Evolutionary conservation across 1,140 invertebrate genomes (phyloP).

Genomic region (Gonatopus flavifemur): DNA sequence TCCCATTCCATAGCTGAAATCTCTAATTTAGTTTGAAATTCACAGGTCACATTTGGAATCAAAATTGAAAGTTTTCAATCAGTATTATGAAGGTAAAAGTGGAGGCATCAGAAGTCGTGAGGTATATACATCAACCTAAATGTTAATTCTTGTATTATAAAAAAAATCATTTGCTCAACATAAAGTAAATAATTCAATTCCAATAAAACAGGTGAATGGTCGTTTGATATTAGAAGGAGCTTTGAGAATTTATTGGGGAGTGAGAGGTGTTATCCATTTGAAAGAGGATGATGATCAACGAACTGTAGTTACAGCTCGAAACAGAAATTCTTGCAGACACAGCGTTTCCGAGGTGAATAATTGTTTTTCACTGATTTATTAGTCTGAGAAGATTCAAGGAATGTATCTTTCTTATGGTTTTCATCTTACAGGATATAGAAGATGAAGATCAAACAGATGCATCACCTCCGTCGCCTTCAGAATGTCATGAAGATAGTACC

Average conservation of each 20-base stretch:
- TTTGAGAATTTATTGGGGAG: constrained; percentile 82
- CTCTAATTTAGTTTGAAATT: too few species aligned
- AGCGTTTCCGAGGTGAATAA: constrained; percentile 46
- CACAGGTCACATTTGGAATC: constrained; percentile 74
- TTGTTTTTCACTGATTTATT: too few species aligned
- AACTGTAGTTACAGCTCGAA: constrained; percentile 70
- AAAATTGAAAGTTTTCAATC: constrained; percentile 79
- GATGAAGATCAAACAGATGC: constrained; percentile 40
- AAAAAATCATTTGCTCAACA: neutral
- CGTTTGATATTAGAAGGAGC: constrained; percentile 77
- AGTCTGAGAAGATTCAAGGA: too few species aligned
- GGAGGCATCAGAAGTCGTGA: constrained; percentile 74
- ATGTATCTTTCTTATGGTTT: constrained; percentile 4
- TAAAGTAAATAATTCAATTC: constrained; percentile 2
- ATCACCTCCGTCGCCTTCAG: constrained; percentile 27
- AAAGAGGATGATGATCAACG: constrained; percentile 86
- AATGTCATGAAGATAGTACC: constrained; percentile 35
- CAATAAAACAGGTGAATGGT: constrained; percentile 70
- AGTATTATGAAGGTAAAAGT: constrained; percentile 79
- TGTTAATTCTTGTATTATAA: neutral
- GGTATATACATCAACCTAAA: constrained; percentile 45
- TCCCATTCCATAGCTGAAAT: too few species aligned
- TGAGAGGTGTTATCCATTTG: constrained; percentile 79
- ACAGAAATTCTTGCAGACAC: constrained; percentile 68
- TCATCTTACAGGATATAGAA: constrained; percentile 30